phyloP scores from a whole-genome alignment of 2,797 vertebrate species.

The Alectoris magna region DNA sequence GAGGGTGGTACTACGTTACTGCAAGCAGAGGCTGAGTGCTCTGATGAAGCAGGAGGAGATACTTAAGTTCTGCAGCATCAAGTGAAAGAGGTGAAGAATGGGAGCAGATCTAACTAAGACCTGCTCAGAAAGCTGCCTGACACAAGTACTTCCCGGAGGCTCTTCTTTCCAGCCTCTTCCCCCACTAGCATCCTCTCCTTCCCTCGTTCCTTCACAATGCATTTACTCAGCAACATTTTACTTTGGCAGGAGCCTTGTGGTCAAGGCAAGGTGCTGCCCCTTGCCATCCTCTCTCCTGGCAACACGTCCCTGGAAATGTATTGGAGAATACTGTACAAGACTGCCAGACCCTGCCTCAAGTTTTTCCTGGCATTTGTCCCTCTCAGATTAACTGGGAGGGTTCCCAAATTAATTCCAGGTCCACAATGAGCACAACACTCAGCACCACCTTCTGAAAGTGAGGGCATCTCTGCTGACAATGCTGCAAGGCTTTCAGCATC shows the following conservation, averaged over 20 bases:
- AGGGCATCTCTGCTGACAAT: background rate
- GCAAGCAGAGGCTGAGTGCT: background rate
- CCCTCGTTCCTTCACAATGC: background rate
- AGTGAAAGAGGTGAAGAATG: background rate
- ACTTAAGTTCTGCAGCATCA: background rate
- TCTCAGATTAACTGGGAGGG: background rate
- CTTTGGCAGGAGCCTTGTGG: background rate
- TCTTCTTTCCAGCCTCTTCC: background rate
- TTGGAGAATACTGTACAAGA: background rate
- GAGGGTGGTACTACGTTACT: background rate
- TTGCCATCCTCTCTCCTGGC: background rate
- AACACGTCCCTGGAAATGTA: background rate
- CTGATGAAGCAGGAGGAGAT: background rate
- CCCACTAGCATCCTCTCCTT: background rate
- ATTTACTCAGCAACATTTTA: background rate
- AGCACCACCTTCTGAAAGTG: background rate
- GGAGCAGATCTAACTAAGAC: background rate
- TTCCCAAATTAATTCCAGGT: conserved; percentile 7
- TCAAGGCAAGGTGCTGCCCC: background rate
- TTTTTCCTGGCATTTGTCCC: background rate
- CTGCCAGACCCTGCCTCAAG: background rate
- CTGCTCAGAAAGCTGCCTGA: background rate
- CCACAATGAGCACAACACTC: background rate
- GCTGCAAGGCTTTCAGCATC: background rate
- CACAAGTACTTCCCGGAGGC: background rate